Evolutionary conservation across 2,888 invertebrate species (phyloP).

Genomic region (Philereme vetulata): DNA sequence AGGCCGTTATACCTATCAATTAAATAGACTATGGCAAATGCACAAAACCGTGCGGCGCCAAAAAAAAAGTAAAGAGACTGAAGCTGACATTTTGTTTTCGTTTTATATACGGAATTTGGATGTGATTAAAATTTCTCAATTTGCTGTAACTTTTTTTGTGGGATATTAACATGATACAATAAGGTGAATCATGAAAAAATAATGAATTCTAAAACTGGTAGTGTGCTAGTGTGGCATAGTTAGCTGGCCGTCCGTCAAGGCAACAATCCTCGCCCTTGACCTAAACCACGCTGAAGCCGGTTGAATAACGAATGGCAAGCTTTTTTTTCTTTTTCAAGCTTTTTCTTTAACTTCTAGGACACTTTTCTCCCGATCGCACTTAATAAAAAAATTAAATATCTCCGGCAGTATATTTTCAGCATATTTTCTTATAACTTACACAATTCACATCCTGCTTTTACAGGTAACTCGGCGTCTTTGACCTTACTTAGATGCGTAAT

Average conservation of each 20-base stretch:
- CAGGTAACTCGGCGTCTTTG: constrained; percentile 8
- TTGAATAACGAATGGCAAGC: too few species aligned
- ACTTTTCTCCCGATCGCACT: too few species aligned
- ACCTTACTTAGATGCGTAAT: constrained; percentile 13
- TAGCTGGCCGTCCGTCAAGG: constrained; percentile 11
- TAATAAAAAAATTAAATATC: not conserved
- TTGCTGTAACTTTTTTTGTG: not conserved
- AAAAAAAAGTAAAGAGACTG: too few species aligned
- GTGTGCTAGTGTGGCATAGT: constrained; percentile 10
- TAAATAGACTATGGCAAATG: too few species aligned
- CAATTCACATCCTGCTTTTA: constrained; percentile 3
- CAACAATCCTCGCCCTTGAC: constrained; percentile 20
- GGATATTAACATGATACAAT: too few species aligned
- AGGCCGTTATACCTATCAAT: too few species aligned
- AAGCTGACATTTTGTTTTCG: too few species aligned
- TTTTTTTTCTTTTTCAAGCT: too few species aligned
- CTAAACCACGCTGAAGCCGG: constrained; percentile 4
- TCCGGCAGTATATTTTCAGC: not conserved
- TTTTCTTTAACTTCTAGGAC: too few species aligned
- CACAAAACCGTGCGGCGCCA: too few species aligned
- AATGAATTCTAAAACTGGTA: constrained; percentile 7
- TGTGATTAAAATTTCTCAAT: not conserved
- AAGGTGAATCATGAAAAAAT: not conserved
- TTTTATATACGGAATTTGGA: not conserved
- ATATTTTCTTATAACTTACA: constrained; percentile 1